These are phyloP conservation scores for Calidris pugnax DNA, from an alignment of 2,113 vertebrate species.

Conservation along the genomic window DNA sequence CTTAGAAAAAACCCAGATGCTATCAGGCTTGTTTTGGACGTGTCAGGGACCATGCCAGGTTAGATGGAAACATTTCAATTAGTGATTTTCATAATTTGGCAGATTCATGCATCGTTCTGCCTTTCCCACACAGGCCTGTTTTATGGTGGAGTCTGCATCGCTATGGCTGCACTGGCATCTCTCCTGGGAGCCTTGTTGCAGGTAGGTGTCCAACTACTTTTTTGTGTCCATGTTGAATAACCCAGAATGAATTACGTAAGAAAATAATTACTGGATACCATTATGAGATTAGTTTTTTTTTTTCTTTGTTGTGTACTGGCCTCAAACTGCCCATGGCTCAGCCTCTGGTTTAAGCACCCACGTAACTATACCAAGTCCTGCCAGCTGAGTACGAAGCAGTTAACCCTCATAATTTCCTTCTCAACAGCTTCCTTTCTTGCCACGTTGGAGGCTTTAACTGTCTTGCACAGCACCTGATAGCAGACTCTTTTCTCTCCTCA, in stretches of 20 bases:
- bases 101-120: not conserved
- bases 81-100: not conserved
- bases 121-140: slow-evolving; percentile 81
- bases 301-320: not conserved
- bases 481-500: slow-evolving; percentile 55
- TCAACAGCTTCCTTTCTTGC: not conserved
- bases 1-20: not conserved
- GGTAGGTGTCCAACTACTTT: slow-evolving; percentile 71
- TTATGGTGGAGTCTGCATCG: slow-evolving; percentile 89
- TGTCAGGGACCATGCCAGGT: not conserved
- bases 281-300: not conserved
- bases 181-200: slow-evolving; percentile 88
- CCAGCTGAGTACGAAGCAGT: not conserved
- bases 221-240: not conserved
- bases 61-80: not conserved
- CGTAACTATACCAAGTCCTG: not conserved
- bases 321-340: not conserved
- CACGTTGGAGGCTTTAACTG: not conserved
- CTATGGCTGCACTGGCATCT: slow-evolving; percentile 92
- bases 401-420: not conserved
- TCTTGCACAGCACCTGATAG: not conserved
- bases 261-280: not conserved
- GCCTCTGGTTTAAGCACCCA: not conserved
- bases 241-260: not conserved
- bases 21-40: not conserved